phyloP scores from a whole-genome alignment of 1,140 invertebrate species.

The Drosophila teissieri region DNA sequence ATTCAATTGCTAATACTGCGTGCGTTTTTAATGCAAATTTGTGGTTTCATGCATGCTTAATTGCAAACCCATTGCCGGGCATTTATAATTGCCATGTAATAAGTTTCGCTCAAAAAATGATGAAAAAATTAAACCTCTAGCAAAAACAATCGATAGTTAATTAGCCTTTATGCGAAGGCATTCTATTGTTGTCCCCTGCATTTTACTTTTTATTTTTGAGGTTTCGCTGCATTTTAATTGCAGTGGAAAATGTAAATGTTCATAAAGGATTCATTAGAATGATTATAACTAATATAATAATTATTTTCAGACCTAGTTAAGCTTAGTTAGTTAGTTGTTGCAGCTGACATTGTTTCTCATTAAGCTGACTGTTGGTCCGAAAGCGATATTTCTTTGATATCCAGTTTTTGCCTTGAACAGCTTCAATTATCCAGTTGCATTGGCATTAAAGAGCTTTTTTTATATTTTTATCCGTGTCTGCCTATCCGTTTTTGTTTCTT shows the following conservation, averaged over 20 bases:
- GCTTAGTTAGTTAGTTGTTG: conserved; percentile 11
- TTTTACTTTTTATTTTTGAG: conserved; percentile 8
- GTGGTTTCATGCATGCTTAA: conserved; percentile 74
- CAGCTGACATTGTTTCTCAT: conserved; percentile 7
- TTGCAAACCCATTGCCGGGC: conserved; percentile 58
- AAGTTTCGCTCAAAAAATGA: conserved; percentile 25
- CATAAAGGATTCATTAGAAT: conserved; percentile 23
- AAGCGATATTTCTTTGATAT: conserved; percentile 7
- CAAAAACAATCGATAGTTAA: conserved; percentile 75
- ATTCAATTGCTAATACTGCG: conserved; percentile 56
- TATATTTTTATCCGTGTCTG: neutral
- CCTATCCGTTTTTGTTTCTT: neutral
- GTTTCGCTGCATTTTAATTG: conserved; percentile 37
- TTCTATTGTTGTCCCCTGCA: conserved; percentile 6
- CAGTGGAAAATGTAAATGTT: conserved; percentile 30
- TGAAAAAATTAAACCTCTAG: conserved; percentile 15
- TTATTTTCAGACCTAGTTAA: conserved; percentile 9
- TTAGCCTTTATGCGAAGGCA: conserved; percentile 52
- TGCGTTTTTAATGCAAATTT: conserved; percentile 72
- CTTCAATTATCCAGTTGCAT: conserved; percentile 23
- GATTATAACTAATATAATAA: conserved; percentile 10
- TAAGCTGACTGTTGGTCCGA: conserved; percentile 23
- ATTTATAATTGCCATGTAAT: conserved; percentile 67
- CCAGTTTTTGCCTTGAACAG: neutral
- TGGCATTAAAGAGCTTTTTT: conserved; percentile 4